phyloP scores from a whole-genome alignment of 2,888 invertebrate species.

The Drosophila tripunctata region DNA sequence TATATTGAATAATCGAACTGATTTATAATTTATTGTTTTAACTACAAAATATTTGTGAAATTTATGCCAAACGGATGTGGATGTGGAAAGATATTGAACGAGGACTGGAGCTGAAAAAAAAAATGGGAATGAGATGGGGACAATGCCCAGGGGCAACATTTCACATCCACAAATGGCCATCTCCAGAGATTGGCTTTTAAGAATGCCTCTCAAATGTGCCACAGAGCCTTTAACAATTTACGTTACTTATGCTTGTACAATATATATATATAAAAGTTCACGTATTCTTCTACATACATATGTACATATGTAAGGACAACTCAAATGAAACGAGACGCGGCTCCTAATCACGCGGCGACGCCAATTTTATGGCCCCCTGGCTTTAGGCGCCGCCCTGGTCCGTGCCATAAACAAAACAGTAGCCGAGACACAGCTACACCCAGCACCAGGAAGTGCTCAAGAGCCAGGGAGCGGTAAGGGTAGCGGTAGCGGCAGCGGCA shows the following conservation, averaged over 20 bases:
- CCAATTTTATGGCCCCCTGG: conserved; percentile 63
- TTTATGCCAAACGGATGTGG: neutral
- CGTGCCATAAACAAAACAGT: conserved; percentile 54
- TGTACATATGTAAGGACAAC: conserved; percentile 39
- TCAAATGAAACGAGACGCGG: conserved; percentile 64
- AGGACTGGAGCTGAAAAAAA: neutral
- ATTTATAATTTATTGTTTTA: conserved; percentile 27
- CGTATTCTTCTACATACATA: neutral
- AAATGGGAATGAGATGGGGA: neutral
- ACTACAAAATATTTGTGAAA: conserved; percentile 10
- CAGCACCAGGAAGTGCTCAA: no score
- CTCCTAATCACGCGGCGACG: conserved; percentile 65
- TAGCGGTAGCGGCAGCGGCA: conserved; percentile 14
- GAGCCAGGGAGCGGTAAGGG: no score
- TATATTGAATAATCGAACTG: neutral
- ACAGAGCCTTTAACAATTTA: conserved; percentile 29
- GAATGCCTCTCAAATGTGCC: conserved; percentile 34
- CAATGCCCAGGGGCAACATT: conserved; percentile 40
- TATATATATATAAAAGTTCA: conserved; percentile 37
- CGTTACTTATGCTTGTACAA: conserved; percentile 41
- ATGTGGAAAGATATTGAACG: no score
- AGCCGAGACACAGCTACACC: conserved; percentile 22
- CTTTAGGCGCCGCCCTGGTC: conserved; percentile 60
- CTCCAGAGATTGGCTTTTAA: conserved; percentile 56
- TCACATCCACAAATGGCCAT: conserved; percentile 46